A percentile compares a stretch with the other conserved stretches of the same genome.
These are phyloP conservation scores for Maniola jurtina DNA, from an alignment of 1,140 invertebrate genomes.

Conservation along the genomic window DNA sequence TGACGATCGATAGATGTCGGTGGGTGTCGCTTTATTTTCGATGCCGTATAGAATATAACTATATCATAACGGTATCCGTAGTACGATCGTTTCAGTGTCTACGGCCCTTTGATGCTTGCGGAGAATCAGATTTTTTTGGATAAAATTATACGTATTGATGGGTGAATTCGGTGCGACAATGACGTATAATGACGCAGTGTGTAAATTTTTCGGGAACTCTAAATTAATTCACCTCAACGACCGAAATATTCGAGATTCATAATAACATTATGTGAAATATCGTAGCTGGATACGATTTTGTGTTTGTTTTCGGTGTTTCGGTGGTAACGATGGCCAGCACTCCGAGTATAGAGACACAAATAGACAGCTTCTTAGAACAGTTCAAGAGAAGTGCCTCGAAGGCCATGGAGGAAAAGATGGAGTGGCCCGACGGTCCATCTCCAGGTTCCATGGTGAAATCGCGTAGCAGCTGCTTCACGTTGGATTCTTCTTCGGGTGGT, in stretches of 20 bases:
- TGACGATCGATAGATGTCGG: constrained; percentile 75
- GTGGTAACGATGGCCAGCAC: constrained; percentile 82
- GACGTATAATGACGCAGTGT: constrained; percentile 43
- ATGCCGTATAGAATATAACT: constrained; percentile 61
- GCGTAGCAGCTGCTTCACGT: constrained; percentile 73
- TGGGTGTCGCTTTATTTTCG: constrained; percentile 74
- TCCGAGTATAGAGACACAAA: constrained; percentile 87
- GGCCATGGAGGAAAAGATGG: constrained; percentile 83
- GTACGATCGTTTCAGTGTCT: constrained; percentile 61
- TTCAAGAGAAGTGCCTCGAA: constrained; percentile 87
- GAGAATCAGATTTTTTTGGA: constrained; percentile 48
- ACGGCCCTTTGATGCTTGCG: constrained; percentile 55
- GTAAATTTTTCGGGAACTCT: constrained; percentile 14
- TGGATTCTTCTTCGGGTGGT: constrained; percentile 69
- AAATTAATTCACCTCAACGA: constrained; percentile 6
- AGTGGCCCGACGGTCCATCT: constrained; percentile 69
- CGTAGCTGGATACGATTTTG: constrained; percentile 47
- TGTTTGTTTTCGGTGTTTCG: constrained; percentile 74
- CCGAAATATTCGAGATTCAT: constrained; percentile 26
- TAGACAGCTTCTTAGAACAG: constrained; percentile 89
- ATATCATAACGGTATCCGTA: constrained; percentile 75
- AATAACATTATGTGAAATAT: constrained; percentile 43
- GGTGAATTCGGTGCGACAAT: constrained; percentile 47
- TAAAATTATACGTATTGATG: constrained; percentile 54
- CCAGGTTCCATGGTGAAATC: constrained; percentile 66